Conservation (phyloP, 2,113 vertebrate species). For the Felis catus region DNA sequence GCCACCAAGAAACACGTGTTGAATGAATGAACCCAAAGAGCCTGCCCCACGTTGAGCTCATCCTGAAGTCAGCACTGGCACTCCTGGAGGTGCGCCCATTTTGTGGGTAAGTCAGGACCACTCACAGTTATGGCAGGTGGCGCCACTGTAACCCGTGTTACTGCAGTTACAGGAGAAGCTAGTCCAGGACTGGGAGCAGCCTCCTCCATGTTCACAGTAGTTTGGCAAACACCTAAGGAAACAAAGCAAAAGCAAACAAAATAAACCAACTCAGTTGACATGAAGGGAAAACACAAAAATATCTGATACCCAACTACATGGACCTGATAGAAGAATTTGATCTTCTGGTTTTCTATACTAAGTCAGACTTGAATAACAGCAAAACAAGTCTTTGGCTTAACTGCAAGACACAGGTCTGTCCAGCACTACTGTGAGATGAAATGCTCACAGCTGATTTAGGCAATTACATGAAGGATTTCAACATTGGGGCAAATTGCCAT, state of each 20-base stretch:
- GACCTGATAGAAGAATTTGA: background rate
- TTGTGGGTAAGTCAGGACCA: slow-evolving; percentile 33
- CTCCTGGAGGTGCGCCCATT: background rate
- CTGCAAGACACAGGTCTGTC: fast-evolving
- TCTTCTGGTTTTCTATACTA: background rate
- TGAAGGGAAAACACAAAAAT: background rate
- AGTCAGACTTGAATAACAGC: background rate
- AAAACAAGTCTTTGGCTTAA: background rate
- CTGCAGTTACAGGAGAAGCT: slow-evolving; percentile 94
- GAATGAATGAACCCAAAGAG: background rate
- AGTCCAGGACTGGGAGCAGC: slow-evolving; percentile 94
- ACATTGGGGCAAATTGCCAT: background rate
- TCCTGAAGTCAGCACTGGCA: too few relatives aligned
- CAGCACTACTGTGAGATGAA: fast-evolving
- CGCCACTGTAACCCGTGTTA: slow-evolving; percentile 90
- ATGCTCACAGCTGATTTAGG: background rate
- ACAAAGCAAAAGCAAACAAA: background rate
- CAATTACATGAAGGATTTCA: background rate
- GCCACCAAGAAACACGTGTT: background rate
- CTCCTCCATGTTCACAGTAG: slow-evolving; percentile 95
- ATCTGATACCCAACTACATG: background rate
- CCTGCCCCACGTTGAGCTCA: fast-evolving
- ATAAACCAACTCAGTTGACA: background rate
- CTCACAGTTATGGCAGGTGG: slow-evolving; percentile 97
- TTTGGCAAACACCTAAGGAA: slow-evolving; percentile 93